These are phyloP conservation scores for Calypte anna DNA, from an alignment of 2,113 vertebrate genomes.

Conservation along the genomic window DNA sequence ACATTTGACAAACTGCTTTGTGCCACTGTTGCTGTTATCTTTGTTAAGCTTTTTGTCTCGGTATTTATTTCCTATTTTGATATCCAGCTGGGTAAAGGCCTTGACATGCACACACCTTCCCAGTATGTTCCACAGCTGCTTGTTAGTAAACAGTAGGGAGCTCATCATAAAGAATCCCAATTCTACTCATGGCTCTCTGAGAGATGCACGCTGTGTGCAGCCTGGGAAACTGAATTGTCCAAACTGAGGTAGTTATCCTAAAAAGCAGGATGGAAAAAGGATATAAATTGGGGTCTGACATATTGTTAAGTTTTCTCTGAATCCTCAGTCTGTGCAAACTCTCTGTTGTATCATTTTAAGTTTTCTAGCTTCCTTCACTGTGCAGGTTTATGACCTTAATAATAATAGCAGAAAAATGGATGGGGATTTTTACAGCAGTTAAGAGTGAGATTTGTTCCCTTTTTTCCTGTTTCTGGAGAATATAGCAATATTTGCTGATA, in stretches of 20 bases:
- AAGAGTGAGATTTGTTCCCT: background rate
- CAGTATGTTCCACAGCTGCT: background rate
- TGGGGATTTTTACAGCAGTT: background rate
- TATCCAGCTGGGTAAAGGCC: background rate
- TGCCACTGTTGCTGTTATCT: background rate
- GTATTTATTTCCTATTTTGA: background rate
- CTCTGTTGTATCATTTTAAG: background rate
- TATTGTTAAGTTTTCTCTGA: background rate
- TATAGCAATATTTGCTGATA: background rate
- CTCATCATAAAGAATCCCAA: background rate
- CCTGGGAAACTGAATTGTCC: background rate
- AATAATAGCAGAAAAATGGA: background rate
- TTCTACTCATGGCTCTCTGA: background rate
- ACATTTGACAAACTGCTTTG: background rate
- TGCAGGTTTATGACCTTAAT: background rate
- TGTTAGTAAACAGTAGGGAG: conserved; percentile 37
- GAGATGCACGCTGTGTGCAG: background rate
- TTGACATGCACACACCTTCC: conserved; percentile 35
- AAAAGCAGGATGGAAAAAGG: background rate
- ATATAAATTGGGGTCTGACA: background rate
- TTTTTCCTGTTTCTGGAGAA: background rate
- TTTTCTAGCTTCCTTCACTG: background rate
- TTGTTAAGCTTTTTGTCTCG: background rate
- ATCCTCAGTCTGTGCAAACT: background rate
- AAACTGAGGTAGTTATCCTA: background rate